Base-by-base conservation (phyloP, 1,140 invertebrate species). In the Lepidurus arcticus region DNA sequence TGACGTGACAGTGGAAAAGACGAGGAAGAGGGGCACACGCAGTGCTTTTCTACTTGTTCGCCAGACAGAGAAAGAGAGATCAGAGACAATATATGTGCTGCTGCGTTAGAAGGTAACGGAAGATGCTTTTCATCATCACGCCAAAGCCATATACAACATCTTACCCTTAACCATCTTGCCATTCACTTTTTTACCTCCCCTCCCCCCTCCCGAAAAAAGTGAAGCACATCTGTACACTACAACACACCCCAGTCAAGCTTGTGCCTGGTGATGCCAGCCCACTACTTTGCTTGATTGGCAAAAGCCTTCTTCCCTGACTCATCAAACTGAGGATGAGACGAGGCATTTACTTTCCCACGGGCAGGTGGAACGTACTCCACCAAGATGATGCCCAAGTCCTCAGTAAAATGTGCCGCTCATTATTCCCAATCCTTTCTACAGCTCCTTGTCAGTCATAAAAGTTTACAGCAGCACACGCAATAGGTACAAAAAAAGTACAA, bases 121-220 rank as follows among this genome's bases (percentile, higher is more conserved):
- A 65, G 53, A 65, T 65, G 53, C 53, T 65, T 65, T 65, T 65
- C 53, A 65, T 65, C 53, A 65, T 65, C 53, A 65, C 53, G 53
- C 53, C 53, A 65, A 65, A 65, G 53, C 53, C 53, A 65, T 65
- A 65, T n/a, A 65, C 53, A 65, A 65, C 53, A 21, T 65, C 53
- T 65, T 65, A 65, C 21, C 53, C 53, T 16, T 47, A 47, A 10
- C 45, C 16, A 13, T 21, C 53, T 65, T 65, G 9, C 21, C 53
- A 11, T 21, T 7, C 53, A 13, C 53, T 65, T 21, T 21, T 16
- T 21, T 21, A 65, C 53, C 53, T 21, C 13, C 53, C 6, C 21
- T 7, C 16, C 7, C 53, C 21, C 53, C 8, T 65, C n/a, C 16
- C 16, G 2, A n/a, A 21, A 65, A 65, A 65, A 65, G 53, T 65